Evolutionary conservation across 2,888 invertebrate genomes (phyloP).

Genomic region (Limnephilus auricula): DNA sequence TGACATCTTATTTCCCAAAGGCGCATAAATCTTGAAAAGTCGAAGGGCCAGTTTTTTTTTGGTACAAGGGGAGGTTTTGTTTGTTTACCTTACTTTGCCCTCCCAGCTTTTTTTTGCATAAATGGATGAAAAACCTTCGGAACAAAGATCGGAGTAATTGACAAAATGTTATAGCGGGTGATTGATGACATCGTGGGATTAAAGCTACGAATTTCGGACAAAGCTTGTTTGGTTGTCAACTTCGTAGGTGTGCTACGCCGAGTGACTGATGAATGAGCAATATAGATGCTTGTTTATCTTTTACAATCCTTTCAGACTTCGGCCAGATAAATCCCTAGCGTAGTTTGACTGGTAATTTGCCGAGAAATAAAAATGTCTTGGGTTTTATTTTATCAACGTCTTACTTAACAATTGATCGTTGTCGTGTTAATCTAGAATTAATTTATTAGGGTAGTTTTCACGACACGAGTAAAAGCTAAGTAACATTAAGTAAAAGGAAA

Average conservation of each 20-base stretch:
- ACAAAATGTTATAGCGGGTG: conserved; percentile 43
- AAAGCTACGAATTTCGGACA: conserved; percentile 29
- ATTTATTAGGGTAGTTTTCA: background rate
- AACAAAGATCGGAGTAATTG: conserved; percentile 42
- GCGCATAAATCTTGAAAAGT: conserved; percentile 42
- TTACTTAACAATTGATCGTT: background rate
- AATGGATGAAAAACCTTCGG: conserved; percentile 21
- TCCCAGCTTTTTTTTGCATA: background rate
- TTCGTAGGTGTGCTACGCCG: background rate
- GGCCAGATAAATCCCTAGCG: background rate
- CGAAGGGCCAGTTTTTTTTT: conserved; percentile 16
- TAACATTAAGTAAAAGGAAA: background rate
- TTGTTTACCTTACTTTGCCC: conserved; percentile 9
- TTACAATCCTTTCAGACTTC: background rate
- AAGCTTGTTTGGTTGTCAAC: conserved; percentile 42
- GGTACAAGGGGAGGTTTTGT: background rate
- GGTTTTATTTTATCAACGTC: background rate
- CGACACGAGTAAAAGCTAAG: background rate
- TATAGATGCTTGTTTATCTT: background rate
- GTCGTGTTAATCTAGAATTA: background rate
- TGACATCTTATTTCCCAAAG: conserved; percentile 42
- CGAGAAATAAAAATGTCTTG: background rate
- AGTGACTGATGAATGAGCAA: conserved; percentile 10
- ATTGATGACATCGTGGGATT: conserved; percentile 24
- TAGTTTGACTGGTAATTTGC: background rate